Evolutionary conservation across 1,140 invertebrate species (phyloP), one percentile per base, ranked within the genome.

Genomic region (Philaenus spumarius): DNA sequence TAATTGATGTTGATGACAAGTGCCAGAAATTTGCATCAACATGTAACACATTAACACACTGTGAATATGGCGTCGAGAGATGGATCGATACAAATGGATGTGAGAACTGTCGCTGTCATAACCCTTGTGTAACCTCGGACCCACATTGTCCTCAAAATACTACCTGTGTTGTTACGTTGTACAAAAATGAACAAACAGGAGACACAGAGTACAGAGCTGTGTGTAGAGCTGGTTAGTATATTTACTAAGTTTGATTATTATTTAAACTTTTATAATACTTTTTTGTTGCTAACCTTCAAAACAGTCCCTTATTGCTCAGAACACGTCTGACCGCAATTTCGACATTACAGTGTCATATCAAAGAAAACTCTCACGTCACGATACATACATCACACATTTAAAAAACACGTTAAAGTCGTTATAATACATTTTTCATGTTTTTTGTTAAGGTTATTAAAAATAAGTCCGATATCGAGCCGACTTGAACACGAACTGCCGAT

Each of bases 41-140:
- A 64, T 89, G 87, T 62, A 67, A 66, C 2, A 67, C 66, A 0
- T 69, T 85, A 3, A 77, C 77, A 1, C 60, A 69, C 20, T 94
- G 91, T 75, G 80, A 83, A 0, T 92, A 88, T 67, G 89, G 89
- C 22, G 77, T 85, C 9, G 84, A 88, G 65, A 79, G 80, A n/a
- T 83, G 77, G 56, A 77, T 84, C 1, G 83, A 83, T 59, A 71
- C 79, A 19, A 70, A 76, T 9, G 77, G 78, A 40, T 94, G 90
- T 70, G 79, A 82, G 47, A 73, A 79, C n/a, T 94, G 91, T 68
- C 73, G 80, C 9, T 95, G 92, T 68, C 73, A 77, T 48, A 77
- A 93, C 71, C 91, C 90, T 0, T 94, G 91, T 67, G 73, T 74
- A 14, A 70, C 72, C 14, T 34, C 54, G 26, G 75, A 81, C 52